Percentiles rank a stretch among this genome's conserved stretches.
Evolutionary conservation across 2,113 vertebrate species (phyloP).

Genomic region (Stigmatopora nigra): DNA sequence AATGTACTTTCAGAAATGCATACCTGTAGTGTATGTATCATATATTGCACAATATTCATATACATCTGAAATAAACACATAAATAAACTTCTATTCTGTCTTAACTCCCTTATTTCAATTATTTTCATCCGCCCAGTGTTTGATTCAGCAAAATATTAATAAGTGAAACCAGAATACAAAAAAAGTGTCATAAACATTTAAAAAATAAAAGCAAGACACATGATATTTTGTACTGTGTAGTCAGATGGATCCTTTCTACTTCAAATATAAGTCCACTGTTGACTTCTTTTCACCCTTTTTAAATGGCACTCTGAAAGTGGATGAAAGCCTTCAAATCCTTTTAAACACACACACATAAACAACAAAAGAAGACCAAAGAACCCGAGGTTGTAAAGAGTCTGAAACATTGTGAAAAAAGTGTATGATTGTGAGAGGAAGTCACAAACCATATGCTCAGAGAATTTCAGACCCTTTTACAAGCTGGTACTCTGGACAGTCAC

Average conservation of each 20-base stretch:
- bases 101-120: constrained; percentile 24
- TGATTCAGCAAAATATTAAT: constrained; percentile 26
- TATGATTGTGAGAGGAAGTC: not conserved
- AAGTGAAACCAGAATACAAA: constrained; percentile 17
- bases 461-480: constrained; percentile 35
- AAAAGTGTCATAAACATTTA: constrained; percentile 17
- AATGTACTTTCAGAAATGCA: constrained; percentile 55
- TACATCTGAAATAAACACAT: constrained; percentile 66
- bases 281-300: constrained; percentile 29
- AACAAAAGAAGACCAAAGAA: constrained; percentile 25
- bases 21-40: constrained; percentile 55
- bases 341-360: constrained; percentile 41
- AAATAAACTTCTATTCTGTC: constrained; percentile 57
- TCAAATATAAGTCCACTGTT: not conserved
- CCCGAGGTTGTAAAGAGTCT: constrained; percentile 30
- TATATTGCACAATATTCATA: constrained; percentile 70
- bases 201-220: constrained; percentile 23
- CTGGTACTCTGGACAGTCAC: constrained; percentile 23
- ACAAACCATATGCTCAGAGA: constrained; percentile 12
- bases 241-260: constrained; percentile 15
- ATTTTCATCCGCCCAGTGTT: constrained; percentile 34
- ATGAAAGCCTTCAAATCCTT: constrained; percentile 57
- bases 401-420: constrained; percentile 20
- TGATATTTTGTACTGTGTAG: not conserved
- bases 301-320: constrained; percentile 50